These are phyloP conservation scores for Beris chalybata DNA, from an alignment of 2,888 invertebrate genomes.

Conservation along the genomic window DNA sequence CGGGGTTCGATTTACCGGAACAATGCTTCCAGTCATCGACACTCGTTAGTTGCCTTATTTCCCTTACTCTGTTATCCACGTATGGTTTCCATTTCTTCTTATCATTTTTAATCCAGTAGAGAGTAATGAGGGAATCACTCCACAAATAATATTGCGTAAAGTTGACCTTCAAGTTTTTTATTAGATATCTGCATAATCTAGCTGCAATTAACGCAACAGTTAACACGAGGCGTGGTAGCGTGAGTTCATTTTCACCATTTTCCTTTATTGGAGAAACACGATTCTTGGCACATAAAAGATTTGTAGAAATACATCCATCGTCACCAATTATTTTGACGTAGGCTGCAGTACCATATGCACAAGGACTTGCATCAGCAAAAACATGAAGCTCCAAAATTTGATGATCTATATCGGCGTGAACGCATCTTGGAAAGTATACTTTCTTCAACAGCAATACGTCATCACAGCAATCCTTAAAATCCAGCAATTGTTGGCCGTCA, in stretches of 20 bases:
- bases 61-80: too few species aligned
- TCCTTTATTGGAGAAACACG: not conserved
- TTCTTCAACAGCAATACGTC: too few species aligned
- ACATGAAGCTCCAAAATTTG: not conserved
- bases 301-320: not conserved
- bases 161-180: not conserved
- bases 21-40: too few species aligned
- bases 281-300: not conserved
- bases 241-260: constrained; percentile 3
- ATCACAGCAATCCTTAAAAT: too few species aligned
- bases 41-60: too few species aligned
- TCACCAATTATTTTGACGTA: not conserved
- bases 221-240: not conserved
- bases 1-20: too few species aligned
- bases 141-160: not conserved
- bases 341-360: not conserved
- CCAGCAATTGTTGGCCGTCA: too few species aligned
- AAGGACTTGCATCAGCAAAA: constrained; percentile 3
- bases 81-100: too few species aligned
- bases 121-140: not conserved
- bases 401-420: not conserved
- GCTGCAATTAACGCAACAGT: too few species aligned
- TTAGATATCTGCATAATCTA: not conserved
- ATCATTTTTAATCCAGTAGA: not conserved
- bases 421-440: too few species aligned